Percentiles rank a stretch among this genome's conserved stretches.
phyloP scores from a whole-genome alignment of 2,113 vertebrate genomes.

The Falcunculus frontatus region DNA sequence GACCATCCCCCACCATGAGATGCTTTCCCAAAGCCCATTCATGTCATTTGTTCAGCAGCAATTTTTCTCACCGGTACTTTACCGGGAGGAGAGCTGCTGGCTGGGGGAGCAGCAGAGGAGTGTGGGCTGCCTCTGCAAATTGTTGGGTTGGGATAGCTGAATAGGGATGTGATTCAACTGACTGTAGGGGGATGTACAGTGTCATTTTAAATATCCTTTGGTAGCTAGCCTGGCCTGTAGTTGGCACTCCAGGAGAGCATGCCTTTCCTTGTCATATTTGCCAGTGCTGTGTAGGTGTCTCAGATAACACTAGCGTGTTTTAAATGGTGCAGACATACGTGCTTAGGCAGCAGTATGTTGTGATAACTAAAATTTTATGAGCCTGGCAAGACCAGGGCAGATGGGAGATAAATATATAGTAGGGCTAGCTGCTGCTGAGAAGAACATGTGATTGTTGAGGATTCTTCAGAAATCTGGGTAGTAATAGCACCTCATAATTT shows the following conservation, averaged over 20 bases:
- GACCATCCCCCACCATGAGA: accelerated
- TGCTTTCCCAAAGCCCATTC: background rate
- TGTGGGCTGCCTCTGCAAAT: background rate
- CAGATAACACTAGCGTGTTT: accelerated
- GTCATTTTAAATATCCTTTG: background rate
- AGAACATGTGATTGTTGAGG: background rate
- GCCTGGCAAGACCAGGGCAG: background rate
- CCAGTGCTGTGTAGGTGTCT: background rate
- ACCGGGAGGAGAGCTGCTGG: background rate
- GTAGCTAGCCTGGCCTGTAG: background rate
- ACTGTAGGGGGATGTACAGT: background rate
- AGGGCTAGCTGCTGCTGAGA: background rate
- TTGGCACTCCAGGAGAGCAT: background rate
- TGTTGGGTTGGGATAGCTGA: background rate
- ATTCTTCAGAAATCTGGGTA: background rate
- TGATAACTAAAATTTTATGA: background rate
- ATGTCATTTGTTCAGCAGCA: background rate
- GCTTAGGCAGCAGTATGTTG: background rate
- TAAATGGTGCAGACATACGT: background rate
- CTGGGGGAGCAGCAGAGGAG: background rate
- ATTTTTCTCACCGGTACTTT: background rate
- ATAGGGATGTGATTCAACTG: background rate
- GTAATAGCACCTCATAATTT: background rate
- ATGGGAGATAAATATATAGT: background rate
- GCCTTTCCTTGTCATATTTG: background rate